Percentiles rank a stretch among this genome's conserved stretches.
These are phyloP conservation scores for Halictus quadricinctus DNA, from an alignment of 2,888 invertebrate genomes.

Conservation along the genomic window DNA sequence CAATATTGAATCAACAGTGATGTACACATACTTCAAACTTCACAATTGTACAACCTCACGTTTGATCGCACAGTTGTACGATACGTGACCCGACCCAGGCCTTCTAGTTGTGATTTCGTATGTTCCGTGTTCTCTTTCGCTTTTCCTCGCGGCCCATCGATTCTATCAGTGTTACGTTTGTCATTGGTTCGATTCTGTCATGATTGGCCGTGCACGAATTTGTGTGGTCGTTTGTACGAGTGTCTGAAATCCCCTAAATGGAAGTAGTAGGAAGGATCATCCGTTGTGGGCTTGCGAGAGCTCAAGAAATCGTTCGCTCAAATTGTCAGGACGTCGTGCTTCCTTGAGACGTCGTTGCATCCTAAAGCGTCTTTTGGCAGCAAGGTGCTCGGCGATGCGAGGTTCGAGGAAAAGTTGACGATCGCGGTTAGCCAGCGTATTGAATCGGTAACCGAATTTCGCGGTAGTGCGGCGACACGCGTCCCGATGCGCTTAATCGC, in stretches of 20 bases:
- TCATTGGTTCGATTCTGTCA: background rate
- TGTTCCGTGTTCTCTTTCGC: no score
- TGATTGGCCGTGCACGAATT: background rate
- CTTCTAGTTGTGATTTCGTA: no score
- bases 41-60: no score
- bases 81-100: no score
- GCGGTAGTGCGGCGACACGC: constrained; percentile 27
- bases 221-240: background rate
- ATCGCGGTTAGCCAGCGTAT: background rate
- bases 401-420: background rate
- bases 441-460: constrained; percentile 23
- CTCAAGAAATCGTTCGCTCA: background rate
- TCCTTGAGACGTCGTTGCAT: background rate
- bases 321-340: background rate
- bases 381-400: no score
- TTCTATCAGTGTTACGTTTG: background rate
- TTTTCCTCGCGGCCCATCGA: no score
- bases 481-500: constrained; percentile 50
- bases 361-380: background rate
- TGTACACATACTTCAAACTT: no score
- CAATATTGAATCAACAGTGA: no score
- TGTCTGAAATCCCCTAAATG: background rate
- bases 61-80: no score
- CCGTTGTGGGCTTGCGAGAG: background rate
- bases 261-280: background rate